Evolutionary conservation across 2,888 invertebrate genomes (phyloP).

Genomic region (Slavum lentiscoides): DNA sequence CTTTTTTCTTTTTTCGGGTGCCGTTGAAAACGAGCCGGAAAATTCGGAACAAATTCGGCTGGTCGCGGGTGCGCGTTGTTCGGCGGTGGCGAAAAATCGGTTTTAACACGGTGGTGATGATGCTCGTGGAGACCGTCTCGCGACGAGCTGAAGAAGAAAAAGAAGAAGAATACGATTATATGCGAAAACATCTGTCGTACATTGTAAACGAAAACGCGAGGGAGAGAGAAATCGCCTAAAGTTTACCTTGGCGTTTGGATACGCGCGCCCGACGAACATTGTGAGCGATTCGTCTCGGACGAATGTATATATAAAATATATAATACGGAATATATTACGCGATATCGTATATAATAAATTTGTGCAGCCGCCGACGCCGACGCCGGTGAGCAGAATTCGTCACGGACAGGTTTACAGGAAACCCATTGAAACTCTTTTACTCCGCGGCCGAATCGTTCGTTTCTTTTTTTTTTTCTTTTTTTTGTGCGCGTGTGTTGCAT

Average conservation of each 20-base stretch:
- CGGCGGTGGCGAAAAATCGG: constrained; percentile 30
- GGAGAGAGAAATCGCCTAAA: not conserved
- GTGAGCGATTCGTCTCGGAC: constrained; percentile 49
- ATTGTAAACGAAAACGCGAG: not conserved
- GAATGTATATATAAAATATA: not conserved
- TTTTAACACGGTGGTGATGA: constrained; percentile 15
- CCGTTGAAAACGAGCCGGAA: constrained; percentile 49
- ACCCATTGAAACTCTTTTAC: constrained; percentile 45
- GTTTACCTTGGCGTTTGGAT: constrained; percentile 50
- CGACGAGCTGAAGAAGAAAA: not conserved
- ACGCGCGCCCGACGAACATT: constrained; percentile 48
- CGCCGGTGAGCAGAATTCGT: constrained; percentile 14
- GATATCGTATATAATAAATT: too few species aligned
- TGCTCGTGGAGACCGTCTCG: not conserved
- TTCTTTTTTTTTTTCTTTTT: not conserved
- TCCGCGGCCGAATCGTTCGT: not conserved
- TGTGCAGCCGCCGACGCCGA: not conserved
- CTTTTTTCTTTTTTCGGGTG: not conserved
- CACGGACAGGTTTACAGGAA: constrained; percentile 52
- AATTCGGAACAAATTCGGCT: constrained; percentile 41
- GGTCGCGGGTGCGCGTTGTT: not conserved
- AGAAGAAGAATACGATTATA: too few species aligned
- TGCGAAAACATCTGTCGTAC: constrained; percentile 33
- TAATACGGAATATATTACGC: too few species aligned
- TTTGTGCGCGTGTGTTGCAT: not conserved